Percentiles rank a stretch among this genome's conserved stretches.
phyloP scores from a whole-genome alignment of 2,888 invertebrate species.

The Coleophora flavipennella region DNA sequence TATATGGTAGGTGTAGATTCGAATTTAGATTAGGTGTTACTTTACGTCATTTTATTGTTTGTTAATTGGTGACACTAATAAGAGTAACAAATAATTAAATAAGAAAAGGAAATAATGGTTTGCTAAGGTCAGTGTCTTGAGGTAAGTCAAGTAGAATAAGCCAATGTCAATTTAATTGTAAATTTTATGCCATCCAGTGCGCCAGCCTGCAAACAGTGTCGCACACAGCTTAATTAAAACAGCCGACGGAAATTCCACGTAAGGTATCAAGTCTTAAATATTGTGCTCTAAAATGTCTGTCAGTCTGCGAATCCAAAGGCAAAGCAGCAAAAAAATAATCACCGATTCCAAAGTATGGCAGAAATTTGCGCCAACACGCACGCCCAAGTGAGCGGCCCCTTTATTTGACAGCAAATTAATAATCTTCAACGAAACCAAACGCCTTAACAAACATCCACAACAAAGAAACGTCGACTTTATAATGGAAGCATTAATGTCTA shows the following conservation, averaged over 20 bases:
- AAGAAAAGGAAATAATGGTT: too few species aligned
- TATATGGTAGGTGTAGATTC: conserved; percentile 29
- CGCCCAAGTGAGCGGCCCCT: conserved; percentile 72
- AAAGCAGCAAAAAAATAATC: conserved; percentile 66
- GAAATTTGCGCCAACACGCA: conserved; percentile 71
- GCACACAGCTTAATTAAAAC: conserved; percentile 40
- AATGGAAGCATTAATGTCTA: conserved; percentile 49
- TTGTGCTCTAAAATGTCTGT: conserved; percentile 54
- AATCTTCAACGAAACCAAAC: conserved; percentile 53
- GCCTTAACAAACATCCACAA: conserved; percentile 42
- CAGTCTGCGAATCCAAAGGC: conserved; percentile 63
- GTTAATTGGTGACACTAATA: too few species aligned
- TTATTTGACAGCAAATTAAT: conserved; percentile 74
- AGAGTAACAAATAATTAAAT: too few species aligned
- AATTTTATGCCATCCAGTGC: too few species aligned
- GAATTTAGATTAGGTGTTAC: too few species aligned
- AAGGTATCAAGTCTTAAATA: conserved; percentile 39
- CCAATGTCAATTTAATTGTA: too few species aligned
- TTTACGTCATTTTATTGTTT: too few species aligned
- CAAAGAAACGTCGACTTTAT: conserved; percentile 57
- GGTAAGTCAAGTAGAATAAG: too few species aligned
- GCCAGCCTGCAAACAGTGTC: too few species aligned
- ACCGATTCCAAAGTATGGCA: conserved; percentile 69
- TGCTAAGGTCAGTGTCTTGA: too few species aligned
- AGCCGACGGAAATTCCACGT: conserved; percentile 34